Percentiles rank a stretch among this genome's conserved stretches.
Conservation (phyloP, 2,888 invertebrate species). For the Andricus curvator region DNA sequence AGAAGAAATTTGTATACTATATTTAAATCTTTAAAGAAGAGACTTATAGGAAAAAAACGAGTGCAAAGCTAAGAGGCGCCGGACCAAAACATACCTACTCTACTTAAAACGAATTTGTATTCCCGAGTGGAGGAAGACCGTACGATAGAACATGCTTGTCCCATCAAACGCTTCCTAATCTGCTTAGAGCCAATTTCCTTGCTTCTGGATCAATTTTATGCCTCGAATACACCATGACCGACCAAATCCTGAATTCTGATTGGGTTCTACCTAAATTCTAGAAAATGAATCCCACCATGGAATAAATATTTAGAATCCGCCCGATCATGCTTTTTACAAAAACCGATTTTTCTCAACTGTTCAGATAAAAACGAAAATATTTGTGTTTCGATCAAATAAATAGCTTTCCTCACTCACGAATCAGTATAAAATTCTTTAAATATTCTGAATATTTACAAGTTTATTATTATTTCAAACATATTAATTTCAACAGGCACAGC, state of each 20-base stretch:
- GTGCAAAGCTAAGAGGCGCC: background rate
- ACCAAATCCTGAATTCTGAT: constrained; percentile 21
- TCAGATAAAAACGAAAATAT: too few relatives aligned
- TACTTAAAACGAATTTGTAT: constrained; percentile 33
- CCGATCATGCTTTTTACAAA: background rate
- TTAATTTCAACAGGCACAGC: too few relatives aligned
- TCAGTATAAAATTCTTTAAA: too few relatives aligned
- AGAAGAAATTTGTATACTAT: background rate
- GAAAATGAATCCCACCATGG: background rate
- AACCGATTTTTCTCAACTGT: too few relatives aligned
- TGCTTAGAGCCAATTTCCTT: constrained; percentile 34
- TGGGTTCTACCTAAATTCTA: background rate
- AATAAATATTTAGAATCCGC: background rate
- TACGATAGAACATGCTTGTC: constrained; percentile 20
- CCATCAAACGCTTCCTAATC: constrained; percentile 35
- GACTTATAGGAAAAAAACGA: background rate
- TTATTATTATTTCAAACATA: too few relatives aligned
- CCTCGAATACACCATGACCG: background rate
- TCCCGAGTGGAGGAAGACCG: background rate
- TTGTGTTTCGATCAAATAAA: too few relatives aligned
- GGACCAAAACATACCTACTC: constrained; percentile 17
- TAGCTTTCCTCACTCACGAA: too few relatives aligned
- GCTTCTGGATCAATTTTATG: constrained; percentile 10
- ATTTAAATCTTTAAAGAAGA: background rate
- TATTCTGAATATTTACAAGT: too few relatives aligned